A percentile compares a stretch with the other conserved stretches of the same genome.
These are phyloP conservation scores for Xanthia togata DNA, from an alignment of 2,888 invertebrate genomes.

Conservation along the genomic window DNA sequence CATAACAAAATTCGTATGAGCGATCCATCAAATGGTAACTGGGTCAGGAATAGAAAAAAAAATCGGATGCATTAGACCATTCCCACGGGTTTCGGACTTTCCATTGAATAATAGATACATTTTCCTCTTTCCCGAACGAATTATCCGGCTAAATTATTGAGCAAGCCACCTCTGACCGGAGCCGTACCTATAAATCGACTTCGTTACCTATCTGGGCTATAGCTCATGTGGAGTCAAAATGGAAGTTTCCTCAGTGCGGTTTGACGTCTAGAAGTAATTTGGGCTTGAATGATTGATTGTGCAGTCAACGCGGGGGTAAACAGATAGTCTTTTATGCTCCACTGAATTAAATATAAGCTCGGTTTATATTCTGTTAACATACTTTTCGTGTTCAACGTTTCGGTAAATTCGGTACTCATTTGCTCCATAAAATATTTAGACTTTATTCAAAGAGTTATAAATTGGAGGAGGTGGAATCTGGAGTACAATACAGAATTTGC, in stretches of 20 bases:
- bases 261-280: conserved; percentile 70
- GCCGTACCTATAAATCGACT: conserved; percentile 78
- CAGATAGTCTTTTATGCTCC: conserved; percentile 59
- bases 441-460: conserved; percentile 16
- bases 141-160: conserved; percentile 87
- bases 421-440: conserved; percentile 37
- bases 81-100: conserved; percentile 77
- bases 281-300: conserved; percentile 69
- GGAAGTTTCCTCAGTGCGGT: conserved; percentile 61
- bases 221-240: conserved; percentile 58
- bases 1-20: conserved; percentile 63
- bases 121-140: conserved; percentile 77
- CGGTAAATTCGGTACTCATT: conserved; percentile 47
- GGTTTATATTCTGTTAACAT: conserved; percentile 51
- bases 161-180: conserved; percentile 77
- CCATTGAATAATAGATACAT: conserved; percentile 85
- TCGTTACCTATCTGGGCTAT: conserved; percentile 65
- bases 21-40: conserved; percentile 74
- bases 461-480: neutral
- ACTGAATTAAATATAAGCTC: conserved; percentile 57
- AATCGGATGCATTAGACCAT: conserved; percentile 78
- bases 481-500: neutral
- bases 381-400: conserved; percentile 51
- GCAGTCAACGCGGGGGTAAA: conserved; percentile 55
- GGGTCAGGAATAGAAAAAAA: conserved; percentile 76